Percentiles rank a stretch among this genome's conserved stretches.
Conservation (phyloP, 2,113 vertebrate genomes). For the Melanocharis versteri region DNA sequence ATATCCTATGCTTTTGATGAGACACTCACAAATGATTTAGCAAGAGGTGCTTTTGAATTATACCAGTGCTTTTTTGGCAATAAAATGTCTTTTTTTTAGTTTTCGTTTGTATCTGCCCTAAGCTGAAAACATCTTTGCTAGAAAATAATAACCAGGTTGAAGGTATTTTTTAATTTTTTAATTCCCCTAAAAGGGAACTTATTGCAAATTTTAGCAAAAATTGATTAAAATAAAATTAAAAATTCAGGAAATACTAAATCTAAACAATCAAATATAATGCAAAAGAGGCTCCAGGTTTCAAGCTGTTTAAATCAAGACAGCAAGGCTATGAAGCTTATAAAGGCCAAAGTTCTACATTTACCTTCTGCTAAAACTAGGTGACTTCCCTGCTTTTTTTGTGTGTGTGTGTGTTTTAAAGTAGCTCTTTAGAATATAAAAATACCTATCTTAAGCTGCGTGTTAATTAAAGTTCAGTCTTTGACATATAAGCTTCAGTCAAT, state of each 20-base stretch:
- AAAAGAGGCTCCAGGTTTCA: slow-evolving; percentile 15
- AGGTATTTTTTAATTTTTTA: slow-evolving; percentile 11
- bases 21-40: slow-evolving; percentile 69
- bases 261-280: background rate
- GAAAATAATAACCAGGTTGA: slow-evolving; percentile 50
- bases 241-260: slow-evolving; percentile 16
- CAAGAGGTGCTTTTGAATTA: slow-evolving; percentile 64
- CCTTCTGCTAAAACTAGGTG: background rate
- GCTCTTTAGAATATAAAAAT: background rate
- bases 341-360: slow-evolving; percentile 1
- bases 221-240: background rate
- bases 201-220: slow-evolving; percentile 27
- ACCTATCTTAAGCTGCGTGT: background rate
- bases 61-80: slow-evolving; percentile 67
- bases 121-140: slow-evolving; percentile 57
- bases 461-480: slow-evolving; percentile 17
- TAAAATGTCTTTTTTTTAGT: slow-evolving; percentile 42
- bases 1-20: slow-evolving; percentile 63
- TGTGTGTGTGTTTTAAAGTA: background rate
- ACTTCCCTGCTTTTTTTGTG: background rate
- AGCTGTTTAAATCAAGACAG: slow-evolving; percentile 5
- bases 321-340: background rate
- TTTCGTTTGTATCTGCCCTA: slow-evolving; percentile 51
- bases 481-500: background rate
- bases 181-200: slow-evolving; percentile 3